Conservation (phyloP, 2,888 invertebrate genomes). For the Terebella lapidaria region DNA sequence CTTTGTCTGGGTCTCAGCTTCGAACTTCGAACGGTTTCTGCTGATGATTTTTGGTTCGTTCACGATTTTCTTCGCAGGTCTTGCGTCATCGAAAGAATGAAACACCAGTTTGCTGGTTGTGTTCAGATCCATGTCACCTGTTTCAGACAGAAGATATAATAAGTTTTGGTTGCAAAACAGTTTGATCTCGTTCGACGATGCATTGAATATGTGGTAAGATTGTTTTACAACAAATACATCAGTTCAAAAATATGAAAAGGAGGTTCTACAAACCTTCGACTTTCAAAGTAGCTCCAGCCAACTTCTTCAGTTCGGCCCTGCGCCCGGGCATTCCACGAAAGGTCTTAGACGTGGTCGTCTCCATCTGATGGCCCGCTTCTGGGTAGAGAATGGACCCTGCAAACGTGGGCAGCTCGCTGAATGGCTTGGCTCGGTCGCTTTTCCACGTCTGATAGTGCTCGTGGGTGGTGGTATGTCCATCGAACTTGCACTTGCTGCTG, state of each 20-base stretch:
- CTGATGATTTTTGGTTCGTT: slow-evolving; percentile 26
- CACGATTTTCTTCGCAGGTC: slow-evolving; percentile 28
- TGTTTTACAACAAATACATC: too few relatives aligned
- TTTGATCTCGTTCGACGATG: too few relatives aligned
- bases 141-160: slow-evolving; percentile 1
- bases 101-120: slow-evolving; percentile 41
- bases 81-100: slow-evolving; percentile 31
- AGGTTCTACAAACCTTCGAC: slow-evolving; percentile 48
- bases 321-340: slow-evolving; percentile 13
- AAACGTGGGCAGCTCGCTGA: slow-evolving; percentile 47
- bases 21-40: slow-evolving; percentile 28
- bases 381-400: slow-evolving; percentile 32
- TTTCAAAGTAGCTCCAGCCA: slow-evolving; percentile 31
- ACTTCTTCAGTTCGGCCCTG: slow-evolving; percentile 28
- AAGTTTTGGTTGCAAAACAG: too few relatives aligned
- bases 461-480: slow-evolving; percentile 36
- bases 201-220: too few relatives aligned
- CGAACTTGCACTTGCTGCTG: slow-evolving; percentile 26
- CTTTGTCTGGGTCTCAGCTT: slow-evolving; percentile 34
- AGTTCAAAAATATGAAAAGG: too few relatives aligned
- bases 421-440: slow-evolving; percentile 31
- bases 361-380: slow-evolving; percentile 3
- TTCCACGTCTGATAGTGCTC: slow-evolving; percentile 32
- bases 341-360: slow-evolving; percentile 20
- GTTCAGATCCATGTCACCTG: slow-evolving; percentile 37